Percentiles rank a stretch among this genome's conserved stretches.
These are phyloP conservation scores for Brenthis ino DNA, from an alignment of 2,888 invertebrate genomes.

Conservation along the genomic window DNA sequence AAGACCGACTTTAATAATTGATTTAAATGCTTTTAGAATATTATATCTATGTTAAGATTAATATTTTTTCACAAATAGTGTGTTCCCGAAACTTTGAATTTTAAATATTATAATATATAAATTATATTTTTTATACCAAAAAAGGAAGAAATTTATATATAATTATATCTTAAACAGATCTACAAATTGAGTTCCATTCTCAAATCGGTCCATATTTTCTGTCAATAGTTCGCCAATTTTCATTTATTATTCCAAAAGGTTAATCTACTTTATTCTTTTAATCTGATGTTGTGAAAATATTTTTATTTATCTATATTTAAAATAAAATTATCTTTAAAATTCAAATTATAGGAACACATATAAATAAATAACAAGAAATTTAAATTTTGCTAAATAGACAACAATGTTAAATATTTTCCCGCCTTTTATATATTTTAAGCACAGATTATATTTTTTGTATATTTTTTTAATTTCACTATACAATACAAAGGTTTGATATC, in stretches of 20 bases:
- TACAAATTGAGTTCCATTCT: too few species aligned
- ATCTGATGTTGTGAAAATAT: too few species aligned
- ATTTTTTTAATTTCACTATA: conserved; percentile 17
- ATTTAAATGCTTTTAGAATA: background rate
- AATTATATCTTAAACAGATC: too few species aligned
- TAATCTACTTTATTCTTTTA: too few species aligned
- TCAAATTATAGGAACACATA: conserved; percentile 2
- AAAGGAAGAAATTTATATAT: too few species aligned
- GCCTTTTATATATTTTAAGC: conserved; percentile 9
- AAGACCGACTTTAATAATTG: conserved; percentile 29
- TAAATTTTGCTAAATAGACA: conserved; percentile 30
- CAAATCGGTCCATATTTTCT: too few species aligned
- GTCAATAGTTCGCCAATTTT: too few species aligned
- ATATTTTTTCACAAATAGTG: conserved; percentile 1
- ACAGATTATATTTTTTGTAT: conserved; percentile 7
- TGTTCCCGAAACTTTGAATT: conserved; percentile 9
- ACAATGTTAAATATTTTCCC: conserved; percentile 24
- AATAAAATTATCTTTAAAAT: background rate
- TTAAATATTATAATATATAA: background rate
- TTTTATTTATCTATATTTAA: background rate
- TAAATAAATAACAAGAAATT: conserved; percentile 3
- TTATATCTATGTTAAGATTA: background rate
- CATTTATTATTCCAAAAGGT: too few species aligned
- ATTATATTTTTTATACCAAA: too few species aligned
- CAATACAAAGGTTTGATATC: conserved; percentile 14